phyloP scores from a whole-genome alignment of 2,797 vertebrate genomes.

The Myioborus melanocephalus region DNA sequence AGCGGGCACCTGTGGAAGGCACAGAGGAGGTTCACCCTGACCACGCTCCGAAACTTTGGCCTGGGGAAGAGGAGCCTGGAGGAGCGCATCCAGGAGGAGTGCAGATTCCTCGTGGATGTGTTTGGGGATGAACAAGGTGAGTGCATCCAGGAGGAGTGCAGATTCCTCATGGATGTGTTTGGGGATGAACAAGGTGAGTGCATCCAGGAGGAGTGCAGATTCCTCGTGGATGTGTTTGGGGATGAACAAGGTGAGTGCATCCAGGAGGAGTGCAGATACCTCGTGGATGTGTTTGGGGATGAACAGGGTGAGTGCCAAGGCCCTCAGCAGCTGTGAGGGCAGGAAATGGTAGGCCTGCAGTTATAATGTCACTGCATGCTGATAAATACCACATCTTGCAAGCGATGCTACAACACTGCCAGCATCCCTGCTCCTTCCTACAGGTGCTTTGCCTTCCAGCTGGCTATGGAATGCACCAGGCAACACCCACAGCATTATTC shows the following conservation, averaged over 20 bases:
- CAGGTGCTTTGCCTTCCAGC: neutral
- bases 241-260: no score
- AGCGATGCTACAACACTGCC: neutral
- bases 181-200: slow-evolving; percentile 50
- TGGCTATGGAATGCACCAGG: no score
- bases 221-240: no score
- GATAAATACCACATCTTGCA: neutral
- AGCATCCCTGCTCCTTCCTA: neutral
- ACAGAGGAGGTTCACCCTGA: slow-evolving; percentile 76
- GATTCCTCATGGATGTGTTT: no score
- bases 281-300: no score
- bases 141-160: no score
- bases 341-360: neutral
- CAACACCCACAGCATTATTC: neutral
- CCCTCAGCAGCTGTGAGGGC: neutral
- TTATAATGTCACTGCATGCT: neutral
- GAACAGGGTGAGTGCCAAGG: slow-evolving; percentile 15
- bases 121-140: no score
- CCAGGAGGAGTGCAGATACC: no score
- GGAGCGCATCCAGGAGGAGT: slow-evolving; percentile 74
- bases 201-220: no score
- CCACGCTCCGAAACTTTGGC: slow-evolving; percentile 74
- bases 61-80: slow-evolving; percentile 77
- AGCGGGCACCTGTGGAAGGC: slow-evolving; percentile 73
- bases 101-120: neutral